These are phyloP conservation scores for Ophthalmolycus amberensis DNA, from an alignment of 2,113 vertebrate species.

Conservation along the genomic window DNA sequence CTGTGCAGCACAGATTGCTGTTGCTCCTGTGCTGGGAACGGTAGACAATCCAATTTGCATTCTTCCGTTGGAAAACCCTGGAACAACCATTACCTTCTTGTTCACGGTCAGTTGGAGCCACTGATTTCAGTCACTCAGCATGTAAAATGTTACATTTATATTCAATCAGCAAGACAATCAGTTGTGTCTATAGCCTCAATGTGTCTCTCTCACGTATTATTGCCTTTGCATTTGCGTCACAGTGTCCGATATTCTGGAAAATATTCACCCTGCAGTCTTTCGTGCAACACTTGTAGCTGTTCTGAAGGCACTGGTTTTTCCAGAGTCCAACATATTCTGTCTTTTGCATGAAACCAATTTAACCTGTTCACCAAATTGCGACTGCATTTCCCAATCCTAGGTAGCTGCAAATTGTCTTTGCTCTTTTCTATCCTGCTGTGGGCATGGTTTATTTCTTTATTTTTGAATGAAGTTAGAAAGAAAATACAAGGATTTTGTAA, in stretches of 20 bases:
- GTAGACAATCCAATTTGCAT: slow-evolving; percentile 28
- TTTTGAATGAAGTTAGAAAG: background rate
- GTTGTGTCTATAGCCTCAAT: background rate
- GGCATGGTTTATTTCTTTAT: background rate
- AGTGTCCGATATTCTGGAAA: background rate
- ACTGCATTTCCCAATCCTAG: background rate
- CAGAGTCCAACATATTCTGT: background rate
- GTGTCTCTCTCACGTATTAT: background rate
- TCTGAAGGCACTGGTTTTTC: background rate
- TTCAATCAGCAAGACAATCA: background rate
- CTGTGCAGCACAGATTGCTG: slow-evolving; percentile 18
- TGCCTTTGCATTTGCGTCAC: background rate
- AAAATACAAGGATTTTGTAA: background rate
- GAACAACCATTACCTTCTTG: slow-evolving; percentile 9
- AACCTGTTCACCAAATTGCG: background rate
- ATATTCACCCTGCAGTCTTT: background rate
- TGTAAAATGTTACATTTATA: slow-evolving; percentile 15
- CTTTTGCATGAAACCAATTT: background rate
- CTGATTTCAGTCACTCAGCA: slow-evolving; percentile 7
- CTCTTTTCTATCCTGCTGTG: background rate
- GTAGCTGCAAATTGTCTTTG: background rate
- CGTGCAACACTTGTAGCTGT: background rate
- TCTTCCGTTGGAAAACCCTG: slow-evolving; percentile 24
- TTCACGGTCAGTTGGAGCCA: slow-evolving; percentile 10
- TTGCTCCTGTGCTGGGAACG: background rate